Percentiles rank a stretch among this genome's conserved stretches.
These are phyloP conservation scores for Nixonia krombeini DNA, from an alignment of 1,140 invertebrate genomes.

Conservation along the genomic window DNA sequence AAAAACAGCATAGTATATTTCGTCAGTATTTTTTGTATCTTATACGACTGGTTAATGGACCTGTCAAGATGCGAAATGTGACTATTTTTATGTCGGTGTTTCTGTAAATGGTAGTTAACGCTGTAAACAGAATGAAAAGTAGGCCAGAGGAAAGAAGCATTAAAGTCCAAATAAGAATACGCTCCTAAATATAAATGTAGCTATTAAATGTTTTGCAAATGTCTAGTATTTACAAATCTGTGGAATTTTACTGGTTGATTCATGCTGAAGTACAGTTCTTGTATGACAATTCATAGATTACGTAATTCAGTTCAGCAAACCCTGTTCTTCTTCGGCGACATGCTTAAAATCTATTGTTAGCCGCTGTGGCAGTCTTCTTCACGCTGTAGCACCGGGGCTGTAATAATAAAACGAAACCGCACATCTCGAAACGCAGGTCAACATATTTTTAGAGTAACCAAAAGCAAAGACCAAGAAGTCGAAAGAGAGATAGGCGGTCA, in stretches of 20 bases:
- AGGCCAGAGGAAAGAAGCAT: no score
- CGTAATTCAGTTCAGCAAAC: constrained; percentile 67
- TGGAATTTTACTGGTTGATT: constrained; percentile 12
- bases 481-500: constrained; percentile 28
- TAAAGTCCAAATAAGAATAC: neutral
- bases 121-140: no score
- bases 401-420: constrained; percentile 68
- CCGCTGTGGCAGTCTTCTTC: constrained; percentile 28
- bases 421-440: constrained; percentile 68
- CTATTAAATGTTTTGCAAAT: constrained; percentile 1
- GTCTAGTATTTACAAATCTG: neutral
- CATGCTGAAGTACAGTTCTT: constrained; percentile 8
- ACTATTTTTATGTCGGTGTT: no score
- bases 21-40: no score
- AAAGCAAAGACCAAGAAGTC: constrained; percentile 22
- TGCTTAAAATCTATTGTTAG: constrained; percentile 69
- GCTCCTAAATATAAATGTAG: neutral
- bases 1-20: no score
- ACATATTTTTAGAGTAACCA: constrained; percentile 63
- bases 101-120: no score
- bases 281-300: constrained; percentile 36
- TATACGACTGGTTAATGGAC: no score
- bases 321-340: constrained; percentile 49
- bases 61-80: no score
- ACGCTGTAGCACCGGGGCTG: constrained; percentile 48